phyloP scores from a whole-genome alignment of 2,888 invertebrate species.

The Acanthoscelides obtectus region DNA sequence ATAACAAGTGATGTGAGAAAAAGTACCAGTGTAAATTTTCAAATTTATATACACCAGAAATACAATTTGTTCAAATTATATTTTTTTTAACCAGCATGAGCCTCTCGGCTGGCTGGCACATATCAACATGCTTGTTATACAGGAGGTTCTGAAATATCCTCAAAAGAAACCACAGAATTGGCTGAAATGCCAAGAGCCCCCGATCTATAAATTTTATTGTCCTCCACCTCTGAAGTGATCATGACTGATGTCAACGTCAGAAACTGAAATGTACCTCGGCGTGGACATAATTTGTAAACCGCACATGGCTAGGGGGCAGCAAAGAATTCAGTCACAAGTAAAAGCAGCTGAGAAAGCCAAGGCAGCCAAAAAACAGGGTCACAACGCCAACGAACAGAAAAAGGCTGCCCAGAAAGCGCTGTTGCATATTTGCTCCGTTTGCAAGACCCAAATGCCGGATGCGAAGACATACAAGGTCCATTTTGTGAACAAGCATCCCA shows the following conservation, averaged over 20 bases:
- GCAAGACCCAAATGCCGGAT: constrained; percentile 95
- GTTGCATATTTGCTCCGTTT: constrained; percentile 77
- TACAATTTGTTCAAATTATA: too few species aligned
- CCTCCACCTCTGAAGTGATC: too few species aligned
- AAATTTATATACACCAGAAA: too few species aligned
- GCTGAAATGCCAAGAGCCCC: too few species aligned
- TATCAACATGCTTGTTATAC: too few species aligned
- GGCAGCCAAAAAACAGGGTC: constrained; percentile 75
- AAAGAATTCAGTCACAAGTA: constrained; percentile 91
- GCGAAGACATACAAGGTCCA: constrained; percentile 96
- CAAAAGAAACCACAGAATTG: too few species aligned
- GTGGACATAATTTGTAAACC: neutral
- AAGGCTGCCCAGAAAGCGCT: constrained; percentile 87
- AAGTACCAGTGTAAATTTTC: too few species aligned
- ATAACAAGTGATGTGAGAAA: too few species aligned
- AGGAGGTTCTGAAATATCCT: too few species aligned
- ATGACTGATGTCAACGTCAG: neutral
- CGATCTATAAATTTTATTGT: too few species aligned
- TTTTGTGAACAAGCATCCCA: constrained; percentile 95
- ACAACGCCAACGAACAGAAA: constrained; percentile 77
- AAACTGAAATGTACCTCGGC: neutral
- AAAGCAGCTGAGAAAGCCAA: constrained; percentile 85
- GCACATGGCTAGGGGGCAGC: constrained; percentile 89
- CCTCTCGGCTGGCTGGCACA: too few species aligned
- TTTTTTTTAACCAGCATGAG: too few species aligned